phyloP scores from a whole-genome alignment of 2,888 invertebrate genomes.

The Neuroscelio doddi region DNA sequence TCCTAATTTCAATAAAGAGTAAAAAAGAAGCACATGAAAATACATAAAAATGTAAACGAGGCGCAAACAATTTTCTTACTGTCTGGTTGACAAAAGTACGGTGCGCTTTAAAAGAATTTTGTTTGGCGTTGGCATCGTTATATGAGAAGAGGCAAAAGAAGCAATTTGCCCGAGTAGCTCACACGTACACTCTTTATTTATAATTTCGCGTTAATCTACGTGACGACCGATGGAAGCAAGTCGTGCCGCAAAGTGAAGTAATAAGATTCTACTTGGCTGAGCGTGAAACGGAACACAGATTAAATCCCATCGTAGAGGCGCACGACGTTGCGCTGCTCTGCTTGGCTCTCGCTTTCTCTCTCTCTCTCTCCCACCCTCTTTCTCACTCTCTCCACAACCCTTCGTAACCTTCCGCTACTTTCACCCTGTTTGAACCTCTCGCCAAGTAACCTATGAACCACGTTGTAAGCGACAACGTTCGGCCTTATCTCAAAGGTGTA shows the following conservation, averaged over 20 bases:
- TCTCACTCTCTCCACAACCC: constrained; percentile 31
- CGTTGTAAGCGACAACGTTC: constrained; percentile 36
- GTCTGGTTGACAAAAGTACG: constrained; percentile 35
- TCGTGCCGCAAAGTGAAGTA: constrained; percentile 71
- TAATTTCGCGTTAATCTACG: constrained; percentile 74
- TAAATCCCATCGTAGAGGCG: constrained; percentile 73
- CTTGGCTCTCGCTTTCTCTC: constrained; percentile 42
- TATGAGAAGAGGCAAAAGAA: constrained; percentile 25
- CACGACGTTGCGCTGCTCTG: constrained; percentile 63
- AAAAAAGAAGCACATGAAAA: constrained; percentile 7
- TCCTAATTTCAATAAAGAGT: background rate
- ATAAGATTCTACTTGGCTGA: constrained; percentile 74
- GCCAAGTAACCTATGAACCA: constrained; percentile 58
- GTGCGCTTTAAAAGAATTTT: constrained; percentile 37
- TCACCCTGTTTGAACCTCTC: constrained; percentile 48
- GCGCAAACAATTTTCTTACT: constrained; percentile 33
- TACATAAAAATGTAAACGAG: constrained; percentile 23
- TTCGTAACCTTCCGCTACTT: constrained; percentile 42
- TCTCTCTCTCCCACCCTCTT: constrained; percentile 8
- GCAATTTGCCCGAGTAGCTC: constrained; percentile 53
- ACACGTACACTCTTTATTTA: constrained; percentile 70
- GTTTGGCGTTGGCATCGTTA: constrained; percentile 34
- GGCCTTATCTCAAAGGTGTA: constrained; percentile 10
- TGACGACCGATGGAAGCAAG: constrained; percentile 71
- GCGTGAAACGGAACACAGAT: constrained; percentile 76